Conservation (phyloP, 2,888 invertebrate species). For the Tetragnatha montana region DNA sequence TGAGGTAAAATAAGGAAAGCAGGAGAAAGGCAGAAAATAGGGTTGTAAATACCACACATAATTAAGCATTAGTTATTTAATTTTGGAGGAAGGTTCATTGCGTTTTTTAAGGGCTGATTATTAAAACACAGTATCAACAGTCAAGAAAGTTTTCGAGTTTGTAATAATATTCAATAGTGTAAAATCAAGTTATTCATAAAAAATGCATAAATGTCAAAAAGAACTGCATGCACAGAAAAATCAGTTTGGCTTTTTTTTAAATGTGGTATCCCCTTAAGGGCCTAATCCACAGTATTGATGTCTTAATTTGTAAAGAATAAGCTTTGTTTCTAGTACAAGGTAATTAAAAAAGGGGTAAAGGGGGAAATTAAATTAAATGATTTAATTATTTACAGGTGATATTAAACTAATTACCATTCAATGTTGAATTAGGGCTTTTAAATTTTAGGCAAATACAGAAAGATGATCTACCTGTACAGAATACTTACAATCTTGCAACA, state of each 20-base stretch:
- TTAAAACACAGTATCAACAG: not conserved
- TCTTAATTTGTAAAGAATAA: too few species aligned
- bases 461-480: not conserved
- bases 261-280: not conserved
- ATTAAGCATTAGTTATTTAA: not conserved
- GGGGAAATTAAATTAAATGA: too few species aligned
- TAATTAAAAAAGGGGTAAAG: too few species aligned
- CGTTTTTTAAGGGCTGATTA: too few species aligned
- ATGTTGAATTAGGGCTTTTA: not conserved
- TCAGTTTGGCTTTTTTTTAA: not conserved
- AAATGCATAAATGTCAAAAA: too few species aligned
- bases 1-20: not conserved
- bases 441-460: not conserved
- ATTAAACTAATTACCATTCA: not conserved
- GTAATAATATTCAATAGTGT: too few species aligned
- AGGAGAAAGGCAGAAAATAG: not conserved
- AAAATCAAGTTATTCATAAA: too few species aligned
- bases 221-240: too few species aligned
- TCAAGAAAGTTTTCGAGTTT: too few species aligned
- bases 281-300: not conserved
- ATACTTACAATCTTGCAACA: slow-evolving; percentile 85
- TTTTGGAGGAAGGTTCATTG: too few species aligned
- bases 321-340: too few species aligned
- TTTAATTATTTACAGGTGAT: too few species aligned
- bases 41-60: not conserved